Evolutionary conservation across 2,113 vertebrate genomes (phyloP), one percentile per base, ranked within the genome.

Genomic region (Eudyptes chrysolophus): DNA sequence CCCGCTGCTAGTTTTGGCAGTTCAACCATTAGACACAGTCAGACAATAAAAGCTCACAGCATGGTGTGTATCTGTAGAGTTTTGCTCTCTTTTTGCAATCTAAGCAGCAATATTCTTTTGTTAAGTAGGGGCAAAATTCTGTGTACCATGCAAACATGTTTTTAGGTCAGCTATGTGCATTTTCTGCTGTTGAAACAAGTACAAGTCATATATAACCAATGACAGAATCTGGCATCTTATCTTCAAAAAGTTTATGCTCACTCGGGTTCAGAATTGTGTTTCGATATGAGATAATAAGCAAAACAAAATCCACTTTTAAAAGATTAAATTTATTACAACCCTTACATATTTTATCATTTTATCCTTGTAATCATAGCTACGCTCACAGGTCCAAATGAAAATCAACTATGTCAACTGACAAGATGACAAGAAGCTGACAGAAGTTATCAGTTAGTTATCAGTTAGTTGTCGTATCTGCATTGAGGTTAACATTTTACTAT

Each of bases 1-100:
- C 92, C 87, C 0, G 9, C 95, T 92, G 94, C 75, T 96, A 64
- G 62, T 83, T 96, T 96, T 97, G 95, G 64, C 93, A 95, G 82
- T 49, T 77, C 46, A 64, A 14, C 49, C 42, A 68, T 84, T 92
- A 90, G 57, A 81, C 57, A 7, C 93, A 97, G 93, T 93, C 71
- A 96, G 92, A 92, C 64, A 97, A 95, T 96, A 92, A 97, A 95
- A 92, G 58, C 69, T 87, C 90, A 93, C 96, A 97, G 95, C 55
- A 44, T 46, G 94, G 69, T 89, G 69, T 19, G 2, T 49, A 65
- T 88, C 72, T 75, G 51, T 71, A 24, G 30, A 84, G 58, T 75
- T 94, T 82, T 92, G 18, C 40, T 74, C 21, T 22, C 22, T 5
- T 96, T 89, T 92, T 92, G 77, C 79, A 83, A 66, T 79, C 38